These are phyloP conservation scores for Cisticola juncidis DNA, from an alignment of 2,113 vertebrate genomes.

Conservation along the genomic window DNA sequence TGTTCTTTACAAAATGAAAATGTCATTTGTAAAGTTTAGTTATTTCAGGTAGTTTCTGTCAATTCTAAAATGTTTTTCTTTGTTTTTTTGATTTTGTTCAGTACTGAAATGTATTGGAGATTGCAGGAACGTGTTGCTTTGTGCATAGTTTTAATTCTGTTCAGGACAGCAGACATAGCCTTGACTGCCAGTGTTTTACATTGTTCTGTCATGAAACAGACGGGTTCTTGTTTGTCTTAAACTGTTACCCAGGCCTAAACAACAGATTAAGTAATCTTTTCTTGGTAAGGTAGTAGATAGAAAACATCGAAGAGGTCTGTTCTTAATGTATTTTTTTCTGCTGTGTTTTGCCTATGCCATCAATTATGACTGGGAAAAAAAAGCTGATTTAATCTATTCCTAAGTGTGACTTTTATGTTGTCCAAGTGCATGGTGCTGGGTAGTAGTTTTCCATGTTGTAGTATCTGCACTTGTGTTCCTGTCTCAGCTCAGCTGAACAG, in stretches of 20 bases:
- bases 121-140: neutral
- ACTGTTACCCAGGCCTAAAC: neutral
- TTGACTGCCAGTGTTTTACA: neutral
- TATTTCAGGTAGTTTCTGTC: neutral
- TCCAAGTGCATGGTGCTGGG: neutral
- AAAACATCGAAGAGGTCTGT: neutral
- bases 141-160: neutral
- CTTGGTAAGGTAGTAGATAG: neutral
- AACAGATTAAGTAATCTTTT: neutral
- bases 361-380: neutral
- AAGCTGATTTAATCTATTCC: neutral
- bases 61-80: neutral
- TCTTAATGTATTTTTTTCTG: neutral
- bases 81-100: neutral
- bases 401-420: neutral
- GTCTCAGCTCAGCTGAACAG: neutral
- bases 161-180: neutral
- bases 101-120: neutral
- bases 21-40: neutral
- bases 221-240: neutral
- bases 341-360: neutral
- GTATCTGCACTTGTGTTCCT: neutral
- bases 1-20: neutral
- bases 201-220: neutral
- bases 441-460: neutral